phyloP scores from a whole-genome alignment of 2,888 invertebrate species.

The Lepidochitona cinerea region DNA sequence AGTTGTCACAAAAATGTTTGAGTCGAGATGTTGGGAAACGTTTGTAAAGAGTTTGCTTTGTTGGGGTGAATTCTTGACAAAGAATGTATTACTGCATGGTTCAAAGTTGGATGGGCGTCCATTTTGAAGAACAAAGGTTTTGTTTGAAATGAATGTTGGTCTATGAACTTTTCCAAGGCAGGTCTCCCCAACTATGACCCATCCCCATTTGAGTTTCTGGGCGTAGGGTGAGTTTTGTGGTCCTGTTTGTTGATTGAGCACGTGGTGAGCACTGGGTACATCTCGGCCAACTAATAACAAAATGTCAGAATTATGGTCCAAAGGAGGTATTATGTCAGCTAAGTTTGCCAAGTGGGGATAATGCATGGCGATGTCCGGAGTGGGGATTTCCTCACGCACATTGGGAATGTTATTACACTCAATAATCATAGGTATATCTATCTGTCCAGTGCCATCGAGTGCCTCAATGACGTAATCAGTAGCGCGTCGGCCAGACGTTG shows the following conservation, averaged over 20 bases:
- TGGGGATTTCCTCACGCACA: slow-evolving; percentile 28
- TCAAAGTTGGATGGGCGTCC: no score
- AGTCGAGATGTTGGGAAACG: no score
- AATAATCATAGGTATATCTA: slow-evolving; percentile 25
- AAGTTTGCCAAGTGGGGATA: slow-evolving; percentile 5
- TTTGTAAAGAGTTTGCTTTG: no score
- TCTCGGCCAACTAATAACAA: slow-evolving; percentile 13
- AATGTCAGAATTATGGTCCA: neutral
- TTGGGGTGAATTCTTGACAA: no score
- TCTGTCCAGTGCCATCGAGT: slow-evolving; percentile 11
- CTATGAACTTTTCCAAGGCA: slow-evolving; percentile 10
- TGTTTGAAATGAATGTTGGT: no score
- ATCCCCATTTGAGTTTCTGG: slow-evolving; percentile 11
- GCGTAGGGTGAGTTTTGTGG: slow-evolving; percentile 6
- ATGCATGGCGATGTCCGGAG: slow-evolving; percentile 20
- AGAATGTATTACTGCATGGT: no score
- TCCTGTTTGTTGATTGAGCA: slow-evolving; percentile 2
- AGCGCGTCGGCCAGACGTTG: slow-evolving; percentile 16
- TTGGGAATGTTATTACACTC: slow-evolving; percentile 33
- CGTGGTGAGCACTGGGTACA: slow-evolving; percentile 7
- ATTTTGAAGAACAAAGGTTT: no score
- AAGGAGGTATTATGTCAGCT: slow-evolving; percentile 1
- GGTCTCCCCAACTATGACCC: slow-evolving; percentile 7
- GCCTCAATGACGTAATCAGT: slow-evolving; percentile 19
- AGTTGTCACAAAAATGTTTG: slow-evolving; percentile 5